Evolutionary conservation across 2,113 vertebrate genomes (phyloP).

Genomic region (Tursiops truncatus): DNA sequence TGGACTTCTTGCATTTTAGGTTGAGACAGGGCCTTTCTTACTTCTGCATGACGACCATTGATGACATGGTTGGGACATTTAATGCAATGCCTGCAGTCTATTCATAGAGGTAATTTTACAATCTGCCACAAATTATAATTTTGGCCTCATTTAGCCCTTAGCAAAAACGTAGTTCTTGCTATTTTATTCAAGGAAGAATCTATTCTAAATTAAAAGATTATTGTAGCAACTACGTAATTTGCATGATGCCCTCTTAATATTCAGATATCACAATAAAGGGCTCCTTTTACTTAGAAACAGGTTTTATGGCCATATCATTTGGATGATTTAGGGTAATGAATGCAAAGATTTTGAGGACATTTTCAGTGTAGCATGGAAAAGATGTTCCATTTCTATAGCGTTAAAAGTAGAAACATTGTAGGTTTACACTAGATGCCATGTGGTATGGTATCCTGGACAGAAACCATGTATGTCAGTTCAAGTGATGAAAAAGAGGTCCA

Average conservation of each 20-base stretch:
- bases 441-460: neutral
- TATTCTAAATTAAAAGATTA: slow-evolving; percentile 58
- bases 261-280: neutral
- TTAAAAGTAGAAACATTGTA: neutral
- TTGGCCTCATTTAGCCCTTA: neutral
- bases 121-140: neutral
- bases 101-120: slow-evolving; percentile 1
- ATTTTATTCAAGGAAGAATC: slow-evolving; percentile 28
- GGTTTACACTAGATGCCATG: neutral
- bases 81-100: neutral
- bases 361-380: neutral
- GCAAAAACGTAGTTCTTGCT: slow-evolving; percentile 32
- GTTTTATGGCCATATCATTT: slow-evolving; percentile 18
- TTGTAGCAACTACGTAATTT: slow-evolving; percentile 18
- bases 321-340: neutral
- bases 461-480: neutral
- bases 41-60: neutral
- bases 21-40: neutral
- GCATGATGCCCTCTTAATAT: neutral
- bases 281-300: neutral
- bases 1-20: neutral
- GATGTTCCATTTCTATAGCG: neutral
- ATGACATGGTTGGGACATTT: neutral
- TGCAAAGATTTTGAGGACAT: neutral
- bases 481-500: neutral